These are phyloP conservation scores for Aselliscus stoliczkanus DNA, from an alignment of 2,797 vertebrate species.

Conservation along the genomic window DNA sequence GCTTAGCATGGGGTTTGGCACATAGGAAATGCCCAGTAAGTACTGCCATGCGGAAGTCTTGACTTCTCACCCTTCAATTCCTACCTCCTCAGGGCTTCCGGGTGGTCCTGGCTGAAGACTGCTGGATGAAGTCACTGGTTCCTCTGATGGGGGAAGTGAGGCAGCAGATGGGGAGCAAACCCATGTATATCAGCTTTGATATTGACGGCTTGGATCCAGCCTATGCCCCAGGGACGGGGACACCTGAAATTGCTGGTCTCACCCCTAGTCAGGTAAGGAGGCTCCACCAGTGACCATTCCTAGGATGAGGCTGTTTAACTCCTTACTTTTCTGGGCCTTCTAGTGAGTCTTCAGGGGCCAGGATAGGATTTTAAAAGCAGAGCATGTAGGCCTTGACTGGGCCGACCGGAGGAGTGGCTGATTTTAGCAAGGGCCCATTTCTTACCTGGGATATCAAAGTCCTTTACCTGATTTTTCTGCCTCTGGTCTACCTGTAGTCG, in stretches of 20 bases:
- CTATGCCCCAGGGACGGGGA: conserved; percentile 93
- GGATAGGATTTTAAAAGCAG: not conserved
- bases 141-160: conserved; percentile 93
- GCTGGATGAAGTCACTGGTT: conserved; percentile 91
- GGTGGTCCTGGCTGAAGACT: conserved; percentile 89
- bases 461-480: not conserved
- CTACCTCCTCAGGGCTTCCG: conserved; percentile 87
- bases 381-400: no score
- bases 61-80: fast-evolving
- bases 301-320: not conserved
- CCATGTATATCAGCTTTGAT: conserved; percentile 93
- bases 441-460: not conserved
- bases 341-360: not conserved
- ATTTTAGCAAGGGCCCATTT: not conserved
- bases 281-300: not conserved
- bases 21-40: fast-evolving
- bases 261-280: conserved; percentile 90
- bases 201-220: conserved; percentile 93
- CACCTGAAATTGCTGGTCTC: conserved; percentile 93
- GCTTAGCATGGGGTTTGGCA: not conserved
- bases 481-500: not conserved
- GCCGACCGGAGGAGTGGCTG: not conserved
- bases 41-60: not conserved
- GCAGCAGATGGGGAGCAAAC: conserved; percentile 87
- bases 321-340: not conserved